Base-by-base conservation (phyloP, 1,140 invertebrate genomes). In the Dendroctonus valens region DNA sequence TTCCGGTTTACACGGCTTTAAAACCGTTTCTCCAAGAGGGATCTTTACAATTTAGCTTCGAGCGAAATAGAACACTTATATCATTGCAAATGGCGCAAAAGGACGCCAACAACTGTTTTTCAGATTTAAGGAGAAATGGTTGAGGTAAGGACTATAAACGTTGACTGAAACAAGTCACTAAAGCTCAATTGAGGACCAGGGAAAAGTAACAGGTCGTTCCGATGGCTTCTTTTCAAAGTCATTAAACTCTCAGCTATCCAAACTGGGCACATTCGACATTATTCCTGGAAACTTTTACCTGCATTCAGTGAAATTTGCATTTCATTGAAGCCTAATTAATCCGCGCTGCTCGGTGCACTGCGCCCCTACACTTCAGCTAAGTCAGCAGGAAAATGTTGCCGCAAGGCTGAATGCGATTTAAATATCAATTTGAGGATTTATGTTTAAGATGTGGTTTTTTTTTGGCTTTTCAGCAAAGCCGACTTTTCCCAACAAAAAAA, bases 401-500 rank as follows among this genome's bases (percentile, higher is more conserved):
- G 49, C 50, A 52, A 49, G 59, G 59, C 48, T 61, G 59, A 61
- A 61, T 61, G 15, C 59, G 59, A 61, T 61, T 61, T 61, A 61
- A 61, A 61, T 61, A 61, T 61, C 59, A 61, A 61, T 61, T 61
- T 61, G 12, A 37, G 49, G 49, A 61, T 61, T 61, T 61, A 52
- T 52, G 59, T 61, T 50, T 61, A 52, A 61, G 48, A 61, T 52
- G 59, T 52, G 41, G n/a, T n/a, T 52, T 6, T 58, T 55, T 55
- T 55, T 37, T 15, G 42, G 50, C 15, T 52, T 52, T 37, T 26
- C 26, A 26, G 26, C 26, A 26, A 26, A 3, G 26, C 26, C 26
- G 1, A 3, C 26, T 26, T 26, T 26, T 26, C 1, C 26, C 26
- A 26, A 26, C 26, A 3, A 26, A 26, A 26, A 26, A 26, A 26